Conservation (phyloP, 2,797 vertebrate genomes). For the Arrhamphus sclerolepis region DNA sequence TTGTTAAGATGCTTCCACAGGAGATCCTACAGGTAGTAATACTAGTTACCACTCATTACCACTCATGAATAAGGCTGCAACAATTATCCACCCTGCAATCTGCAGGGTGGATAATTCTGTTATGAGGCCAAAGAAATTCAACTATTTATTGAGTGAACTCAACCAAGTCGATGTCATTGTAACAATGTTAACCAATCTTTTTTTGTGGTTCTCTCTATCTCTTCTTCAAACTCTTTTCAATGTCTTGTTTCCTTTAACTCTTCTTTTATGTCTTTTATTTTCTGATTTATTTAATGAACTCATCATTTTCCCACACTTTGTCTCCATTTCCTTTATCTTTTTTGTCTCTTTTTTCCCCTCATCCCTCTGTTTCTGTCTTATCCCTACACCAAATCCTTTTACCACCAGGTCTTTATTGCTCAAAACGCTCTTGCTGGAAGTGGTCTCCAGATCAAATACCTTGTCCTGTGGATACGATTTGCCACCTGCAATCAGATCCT, state of each 20-base stretch:
- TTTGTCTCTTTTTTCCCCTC: no score
- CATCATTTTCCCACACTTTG: neutral
- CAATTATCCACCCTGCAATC: no score
- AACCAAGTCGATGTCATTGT: conserved; percentile 4
- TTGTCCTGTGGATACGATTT: conserved; percentile 90
- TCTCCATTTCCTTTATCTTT: neutral
- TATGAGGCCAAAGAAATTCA: conserved; percentile 19
- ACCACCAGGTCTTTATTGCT: conserved; percentile 87
- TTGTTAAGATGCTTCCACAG: conserved; percentile 40
- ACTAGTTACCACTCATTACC: conserved; percentile 22
- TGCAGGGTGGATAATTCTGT: conserved; percentile 24
- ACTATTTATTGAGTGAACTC: conserved; percentile 10
- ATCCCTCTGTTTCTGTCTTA: neutral
- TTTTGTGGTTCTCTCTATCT: neutral
- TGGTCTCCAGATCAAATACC: conserved; percentile 20
- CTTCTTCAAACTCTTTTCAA: neutral
- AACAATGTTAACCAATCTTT: conserved; percentile 24
- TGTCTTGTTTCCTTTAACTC: neutral
- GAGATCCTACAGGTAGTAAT: conserved; percentile 20
- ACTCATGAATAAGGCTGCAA: conserved; percentile 26
- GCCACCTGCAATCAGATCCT: conserved; percentile 97
- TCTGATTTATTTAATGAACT: neutral
- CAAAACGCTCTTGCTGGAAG: conserved; percentile 77
- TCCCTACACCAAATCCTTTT: neutral
- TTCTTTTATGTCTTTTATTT: conserved; percentile 2